phyloP scores from a whole-genome alignment of 2,888 invertebrate species.

The Drosophila yooni region DNA sequence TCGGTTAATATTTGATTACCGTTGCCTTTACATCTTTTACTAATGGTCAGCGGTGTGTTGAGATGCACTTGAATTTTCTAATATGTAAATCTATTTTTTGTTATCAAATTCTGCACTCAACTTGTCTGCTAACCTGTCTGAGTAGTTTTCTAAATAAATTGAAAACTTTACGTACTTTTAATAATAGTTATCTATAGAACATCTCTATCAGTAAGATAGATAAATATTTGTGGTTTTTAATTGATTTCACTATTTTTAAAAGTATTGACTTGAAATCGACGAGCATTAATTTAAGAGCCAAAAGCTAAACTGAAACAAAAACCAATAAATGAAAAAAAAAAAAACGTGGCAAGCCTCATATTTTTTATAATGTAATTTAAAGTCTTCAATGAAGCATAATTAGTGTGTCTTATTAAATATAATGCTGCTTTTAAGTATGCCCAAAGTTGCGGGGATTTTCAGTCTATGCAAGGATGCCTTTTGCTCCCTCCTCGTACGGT shows the following conservation, averaged over 20 bases:
- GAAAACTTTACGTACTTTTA: not conserved
- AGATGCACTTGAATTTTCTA: slow-evolving; percentile 26
- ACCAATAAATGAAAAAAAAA: not conserved
- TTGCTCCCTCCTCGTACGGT: slow-evolving; percentile 37
- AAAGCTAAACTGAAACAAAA: not conserved
- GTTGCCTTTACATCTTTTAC: slow-evolving; percentile 8
- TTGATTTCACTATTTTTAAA: not conserved
- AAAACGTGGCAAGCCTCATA: not conserved
- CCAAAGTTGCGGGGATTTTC: not conserved
- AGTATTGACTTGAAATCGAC: not conserved
- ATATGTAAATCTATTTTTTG: slow-evolving; percentile 46
- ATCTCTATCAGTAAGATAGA: not conserved
- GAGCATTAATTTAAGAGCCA: not conserved
- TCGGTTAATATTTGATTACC: slow-evolving; percentile 59
- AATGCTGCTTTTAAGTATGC: slow-evolving; percentile 7
- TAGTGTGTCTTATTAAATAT: slow-evolving; percentile 4
- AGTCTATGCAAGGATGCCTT: slow-evolving; percentile 2
- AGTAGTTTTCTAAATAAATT: not conserved
- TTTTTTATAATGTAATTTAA: not conserved
- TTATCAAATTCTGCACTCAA: slow-evolving; percentile 8
- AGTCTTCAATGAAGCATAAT: slow-evolving; percentile 4
- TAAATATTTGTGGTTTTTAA: not conserved
- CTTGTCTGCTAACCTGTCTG: not conserved
- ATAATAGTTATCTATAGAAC: not conserved
- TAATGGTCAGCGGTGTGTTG: not conserved